Conservation (phyloP, 2,888 invertebrate species). For the Eudasyphora cyanicolor region DNA sequence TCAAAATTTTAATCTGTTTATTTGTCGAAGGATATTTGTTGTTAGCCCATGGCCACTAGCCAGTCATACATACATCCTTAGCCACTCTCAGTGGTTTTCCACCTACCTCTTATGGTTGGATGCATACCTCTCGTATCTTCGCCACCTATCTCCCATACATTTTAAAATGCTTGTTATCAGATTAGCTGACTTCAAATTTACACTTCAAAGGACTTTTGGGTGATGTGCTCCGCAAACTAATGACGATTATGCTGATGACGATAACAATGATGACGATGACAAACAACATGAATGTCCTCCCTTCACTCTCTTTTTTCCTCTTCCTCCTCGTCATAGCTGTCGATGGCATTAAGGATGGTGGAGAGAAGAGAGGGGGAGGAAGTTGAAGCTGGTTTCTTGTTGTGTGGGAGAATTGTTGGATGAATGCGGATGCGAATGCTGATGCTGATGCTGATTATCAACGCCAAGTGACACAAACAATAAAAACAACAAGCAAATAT, state of each 20-base stretch:
- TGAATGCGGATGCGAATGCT: background rate
- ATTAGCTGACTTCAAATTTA: slow-evolving; percentile 53
- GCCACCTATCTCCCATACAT: too few relatives aligned
- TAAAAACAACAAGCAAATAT: slow-evolving; percentile 22
- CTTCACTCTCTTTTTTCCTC: too few relatives aligned
- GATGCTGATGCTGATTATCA: slow-evolving; percentile 7
- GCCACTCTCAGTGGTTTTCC: slow-evolving; percentile 10
- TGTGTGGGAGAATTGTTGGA: background rate
- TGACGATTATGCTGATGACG: slow-evolving; percentile 37
- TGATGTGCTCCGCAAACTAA: too few relatives aligned
- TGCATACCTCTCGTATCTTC: background rate
- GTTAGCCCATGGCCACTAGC: slow-evolving; percentile 1
- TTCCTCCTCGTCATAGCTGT: background rate
- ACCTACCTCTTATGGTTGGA: background rate
- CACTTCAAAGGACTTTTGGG: slow-evolving; percentile 45
- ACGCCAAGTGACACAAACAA: slow-evolving; percentile 25
- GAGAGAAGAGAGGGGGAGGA: too few relatives aligned
- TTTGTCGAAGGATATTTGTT: slow-evolving; percentile 29
- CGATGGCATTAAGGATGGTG: background rate
- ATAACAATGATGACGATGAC: slow-evolving; percentile 13
- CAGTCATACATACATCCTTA: slow-evolving; percentile 8
- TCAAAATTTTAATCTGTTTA: slow-evolving; percentile 25
- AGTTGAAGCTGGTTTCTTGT: too few relatives aligned
- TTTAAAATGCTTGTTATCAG: slow-evolving; percentile 47
- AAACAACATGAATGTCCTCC: background rate